These are phyloP conservation scores for Brassicogethes aeneus DNA, from an alignment of 2,888 invertebrate genomes.

Conservation along the genomic window DNA sequence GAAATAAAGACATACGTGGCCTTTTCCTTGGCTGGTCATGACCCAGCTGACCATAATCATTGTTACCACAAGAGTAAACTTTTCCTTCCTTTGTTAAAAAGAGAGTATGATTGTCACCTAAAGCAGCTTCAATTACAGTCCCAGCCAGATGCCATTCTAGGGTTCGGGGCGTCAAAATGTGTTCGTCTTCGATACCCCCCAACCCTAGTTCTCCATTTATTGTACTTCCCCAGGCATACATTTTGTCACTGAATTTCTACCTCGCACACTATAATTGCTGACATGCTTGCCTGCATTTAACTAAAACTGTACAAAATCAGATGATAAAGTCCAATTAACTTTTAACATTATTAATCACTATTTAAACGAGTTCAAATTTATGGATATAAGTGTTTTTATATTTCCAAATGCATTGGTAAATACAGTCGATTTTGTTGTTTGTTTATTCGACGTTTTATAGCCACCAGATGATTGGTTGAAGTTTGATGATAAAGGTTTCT, in stretches of 20 bases:
- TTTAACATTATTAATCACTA: too few relatives aligned
- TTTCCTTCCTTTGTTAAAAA: slow-evolving; percentile 68
- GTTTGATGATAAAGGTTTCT: too few relatives aligned
- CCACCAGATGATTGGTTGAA: too few relatives aligned
- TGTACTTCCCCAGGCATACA: slow-evolving; percentile 73
- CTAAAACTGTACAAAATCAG: too few relatives aligned
- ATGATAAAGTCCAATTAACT: too few relatives aligned
- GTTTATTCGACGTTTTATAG: too few relatives aligned
- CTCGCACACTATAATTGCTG: background rate
- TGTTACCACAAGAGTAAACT: slow-evolving; percentile 86
- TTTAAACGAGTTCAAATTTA: too few relatives aligned
- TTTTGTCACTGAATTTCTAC: slow-evolving; percentile 18
- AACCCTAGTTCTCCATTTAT: slow-evolving; percentile 69
- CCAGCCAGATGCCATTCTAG: slow-evolving; percentile 54
- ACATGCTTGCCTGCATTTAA: background rate
- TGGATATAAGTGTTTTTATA: too few relatives aligned
- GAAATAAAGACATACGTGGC: slow-evolving; percentile 57
- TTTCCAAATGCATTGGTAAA: too few relatives aligned
- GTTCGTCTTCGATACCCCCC: slow-evolving; percentile 67
- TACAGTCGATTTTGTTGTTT: too few relatives aligned
- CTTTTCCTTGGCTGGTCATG: slow-evolving; percentile 56
- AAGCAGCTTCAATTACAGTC: slow-evolving; percentile 50
- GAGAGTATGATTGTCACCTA: slow-evolving; percentile 77
- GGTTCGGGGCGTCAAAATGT: slow-evolving; percentile 51
- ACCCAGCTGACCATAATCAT: slow-evolving; percentile 88